Evolutionary conservation across 2,888 invertebrate genomes (phyloP), one percentile per base, ranked within the genome.

Genomic region (Macrosiphum euphorbiae): DNA sequence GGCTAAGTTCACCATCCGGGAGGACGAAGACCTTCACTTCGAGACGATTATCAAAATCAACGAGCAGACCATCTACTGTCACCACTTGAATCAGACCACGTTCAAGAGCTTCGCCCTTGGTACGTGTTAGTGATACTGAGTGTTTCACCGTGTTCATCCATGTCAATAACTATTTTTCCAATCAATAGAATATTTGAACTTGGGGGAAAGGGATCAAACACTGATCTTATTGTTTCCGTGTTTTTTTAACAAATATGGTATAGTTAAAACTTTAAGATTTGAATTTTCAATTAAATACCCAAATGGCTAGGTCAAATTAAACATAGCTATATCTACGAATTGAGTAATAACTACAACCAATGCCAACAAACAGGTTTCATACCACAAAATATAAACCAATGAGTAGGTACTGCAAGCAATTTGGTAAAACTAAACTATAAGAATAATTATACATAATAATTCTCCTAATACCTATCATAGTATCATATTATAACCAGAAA

Each of bases 31-130:
- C 50, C 94, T 95, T 16, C 95, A 95, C 87, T 91, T 95, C 8
- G 95, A 95, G 67, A 91, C 95, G 11, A 95, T 95, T 35, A 89
- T 95, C 61, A 95, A 95, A 94, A 94, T 95, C 61, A 95, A 95
- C 89, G 95, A 94, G 5, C 95, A 94, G 78, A 95, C 95, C 0
- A 97, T 98, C 0, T 96, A 97, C 67, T 97, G 97, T 0, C 96
- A 97, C 47, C 97, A 97, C 95, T 96, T 97, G 94, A 97, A 97
- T 95, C 97, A 97, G 95, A 97, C 97, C 0, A 96, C 96, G 89
- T 97, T 97, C 94, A 96, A 97, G 87, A 96, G 96, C 94, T 96
- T 97, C 58, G 96, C 97, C 90, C 96, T 97, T 95, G 86, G 86
- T 86, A 86, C 13, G 44, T 16, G 16, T 86, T 44, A 44, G 28